phyloP scores from a whole-genome alignment of 2,113 vertebrate species.

The Aegotheles bennettii region DNA sequence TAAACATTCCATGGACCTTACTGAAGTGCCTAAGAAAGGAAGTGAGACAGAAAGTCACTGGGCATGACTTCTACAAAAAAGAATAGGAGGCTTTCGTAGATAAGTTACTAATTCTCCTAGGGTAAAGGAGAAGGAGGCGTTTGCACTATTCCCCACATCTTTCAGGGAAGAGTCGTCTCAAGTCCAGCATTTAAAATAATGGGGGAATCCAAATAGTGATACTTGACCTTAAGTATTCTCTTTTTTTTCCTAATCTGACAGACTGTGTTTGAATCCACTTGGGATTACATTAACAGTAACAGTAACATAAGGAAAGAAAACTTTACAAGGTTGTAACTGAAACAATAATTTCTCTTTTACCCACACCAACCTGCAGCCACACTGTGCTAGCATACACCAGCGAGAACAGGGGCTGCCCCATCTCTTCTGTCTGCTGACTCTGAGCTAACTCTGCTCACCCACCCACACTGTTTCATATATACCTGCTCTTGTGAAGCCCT shows the following conservation, averaged over 20 bases:
- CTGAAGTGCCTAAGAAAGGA: not conserved
- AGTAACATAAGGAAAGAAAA: not conserved
- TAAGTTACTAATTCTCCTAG: not conserved
- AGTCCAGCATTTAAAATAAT: not conserved
- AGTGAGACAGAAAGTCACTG: not conserved
- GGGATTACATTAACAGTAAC: not conserved
- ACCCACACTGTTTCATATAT: not conserved
- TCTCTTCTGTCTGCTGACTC: not conserved
- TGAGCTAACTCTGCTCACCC: not conserved
- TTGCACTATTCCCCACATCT: not conserved
- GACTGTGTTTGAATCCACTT: not conserved
- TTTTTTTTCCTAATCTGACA: not conserved
- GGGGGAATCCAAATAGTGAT: not conserved
- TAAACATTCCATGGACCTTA: not conserved
- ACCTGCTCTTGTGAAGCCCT: not conserved
- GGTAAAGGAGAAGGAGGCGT: not conserved
- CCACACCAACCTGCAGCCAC: not conserved
- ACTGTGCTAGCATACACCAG: fast-evolving
- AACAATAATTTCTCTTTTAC: not conserved
- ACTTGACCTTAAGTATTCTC: not conserved
- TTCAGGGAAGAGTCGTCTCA: not conserved
- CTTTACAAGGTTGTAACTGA: not conserved
- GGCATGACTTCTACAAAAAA: not conserved
- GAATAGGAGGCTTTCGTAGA: not conserved
- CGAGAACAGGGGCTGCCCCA: not conserved